Evolutionary conservation across 1,140 invertebrate species (phyloP).

Genomic region (Drosophila carrolli): DNA sequence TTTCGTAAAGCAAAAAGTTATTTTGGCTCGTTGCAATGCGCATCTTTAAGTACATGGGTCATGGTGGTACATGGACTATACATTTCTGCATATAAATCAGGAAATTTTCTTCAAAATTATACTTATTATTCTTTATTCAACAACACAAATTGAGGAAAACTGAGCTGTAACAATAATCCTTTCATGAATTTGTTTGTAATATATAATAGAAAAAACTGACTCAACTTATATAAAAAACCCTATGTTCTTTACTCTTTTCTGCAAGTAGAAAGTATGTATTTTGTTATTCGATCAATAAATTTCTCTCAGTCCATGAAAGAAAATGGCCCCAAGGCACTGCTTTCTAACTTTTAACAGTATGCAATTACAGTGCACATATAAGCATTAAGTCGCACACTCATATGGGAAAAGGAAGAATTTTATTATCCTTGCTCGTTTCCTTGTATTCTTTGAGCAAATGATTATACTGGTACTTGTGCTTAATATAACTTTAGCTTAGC

Average conservation of each 20-base stretch:
- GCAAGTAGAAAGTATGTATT: not conserved
- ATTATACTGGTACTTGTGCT: slow-evolving; percentile 19
- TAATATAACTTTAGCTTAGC: slow-evolving; percentile 17
- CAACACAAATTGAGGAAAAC: too few relatives aligned
- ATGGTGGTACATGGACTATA: too few relatives aligned
- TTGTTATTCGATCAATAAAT: too few relatives aligned
- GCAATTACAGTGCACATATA: slow-evolving; percentile 28
- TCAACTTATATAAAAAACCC: too few relatives aligned
- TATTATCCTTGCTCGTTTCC: slow-evolving; percentile 17
- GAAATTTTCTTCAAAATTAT: too few relatives aligned
- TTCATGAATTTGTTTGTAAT: too few relatives aligned
- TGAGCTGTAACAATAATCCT: too few relatives aligned
- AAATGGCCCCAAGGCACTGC: slow-evolving; percentile 31
- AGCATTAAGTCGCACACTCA: not conserved
- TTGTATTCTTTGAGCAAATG: slow-evolving; percentile 19
- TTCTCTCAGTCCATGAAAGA: not conserved
- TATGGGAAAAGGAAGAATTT: slow-evolving; percentile 21
- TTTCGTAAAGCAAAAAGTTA: slow-evolving; percentile 2
- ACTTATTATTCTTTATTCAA: too few relatives aligned
- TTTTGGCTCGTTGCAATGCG: not conserved
- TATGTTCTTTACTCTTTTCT: too few relatives aligned
- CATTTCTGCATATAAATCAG: too few relatives aligned
- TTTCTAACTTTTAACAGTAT: slow-evolving; percentile 27
- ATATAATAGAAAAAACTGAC: too few relatives aligned
- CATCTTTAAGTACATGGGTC: too few relatives aligned